These are phyloP conservation scores for Sigmodon hispidus DNA, from an alignment of 2,113 vertebrate genomes.

Conservation along the genomic window DNA sequence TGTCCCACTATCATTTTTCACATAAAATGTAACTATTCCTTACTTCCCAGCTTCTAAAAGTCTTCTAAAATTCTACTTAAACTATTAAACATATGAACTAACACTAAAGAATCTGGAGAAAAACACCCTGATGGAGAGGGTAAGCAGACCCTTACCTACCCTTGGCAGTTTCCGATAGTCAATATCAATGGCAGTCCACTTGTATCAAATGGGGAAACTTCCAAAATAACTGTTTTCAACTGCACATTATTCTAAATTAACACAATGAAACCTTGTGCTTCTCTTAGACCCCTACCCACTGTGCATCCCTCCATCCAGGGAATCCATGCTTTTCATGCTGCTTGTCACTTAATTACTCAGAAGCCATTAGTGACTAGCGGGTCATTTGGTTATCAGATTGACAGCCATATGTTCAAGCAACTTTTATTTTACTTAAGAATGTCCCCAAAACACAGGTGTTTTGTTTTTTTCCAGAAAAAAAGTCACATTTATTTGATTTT, in stretches of 20 bases:
- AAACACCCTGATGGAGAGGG: background rate
- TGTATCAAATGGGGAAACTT: background rate
- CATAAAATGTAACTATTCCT: background rate
- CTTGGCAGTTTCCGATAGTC: background rate
- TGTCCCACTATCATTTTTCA: background rate
- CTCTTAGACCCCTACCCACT: background rate
- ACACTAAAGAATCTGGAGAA: background rate
- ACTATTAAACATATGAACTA: background rate
- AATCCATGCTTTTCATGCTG: background rate
- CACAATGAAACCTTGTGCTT: background rate
- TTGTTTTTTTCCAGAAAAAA: no score
- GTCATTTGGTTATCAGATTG: background rate
- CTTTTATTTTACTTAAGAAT: background rate
- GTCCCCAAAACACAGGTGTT: background rate
- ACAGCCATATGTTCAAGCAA: background rate
- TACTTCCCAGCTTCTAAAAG: background rate
- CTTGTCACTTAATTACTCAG: background rate
- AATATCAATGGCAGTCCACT: background rate
- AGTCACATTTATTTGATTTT: background rate
- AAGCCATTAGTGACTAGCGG: background rate
- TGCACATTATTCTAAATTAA: background rate
- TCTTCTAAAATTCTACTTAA: background rate
- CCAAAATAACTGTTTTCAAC: background rate
- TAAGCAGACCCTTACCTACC: background rate
- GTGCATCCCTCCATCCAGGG: background rate